These are phyloP conservation scores for Dendrocincla fuliginosa DNA, from an alignment of 2,797 vertebrate genomes.

Conservation along the genomic window DNA sequence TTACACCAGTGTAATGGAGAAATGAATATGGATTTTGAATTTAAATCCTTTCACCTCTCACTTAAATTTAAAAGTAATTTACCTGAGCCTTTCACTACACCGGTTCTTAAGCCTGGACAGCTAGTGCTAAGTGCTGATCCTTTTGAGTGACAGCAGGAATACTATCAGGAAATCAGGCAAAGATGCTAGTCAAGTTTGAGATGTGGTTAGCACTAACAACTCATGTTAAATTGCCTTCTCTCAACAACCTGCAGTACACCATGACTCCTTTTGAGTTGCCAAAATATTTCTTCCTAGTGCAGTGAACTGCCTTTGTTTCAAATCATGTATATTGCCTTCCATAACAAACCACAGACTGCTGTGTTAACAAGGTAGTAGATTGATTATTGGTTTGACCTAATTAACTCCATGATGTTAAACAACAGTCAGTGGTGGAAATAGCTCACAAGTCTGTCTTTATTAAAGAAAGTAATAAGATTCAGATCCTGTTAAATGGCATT, in stretches of 20 bases:
- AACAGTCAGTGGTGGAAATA: neutral
- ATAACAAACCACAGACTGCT: neutral
- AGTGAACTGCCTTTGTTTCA: neutral
- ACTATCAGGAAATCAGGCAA: neutral
- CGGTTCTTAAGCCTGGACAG: neutral
- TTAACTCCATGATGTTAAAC: constrained; percentile 20
- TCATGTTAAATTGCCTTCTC: neutral
- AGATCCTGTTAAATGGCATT: neutral
- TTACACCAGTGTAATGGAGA: neutral
- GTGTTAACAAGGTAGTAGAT: neutral
- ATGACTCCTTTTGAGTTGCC: neutral
- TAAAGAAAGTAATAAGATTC: neutral
- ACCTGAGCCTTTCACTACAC: neutral
- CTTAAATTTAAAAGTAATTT: neutral
- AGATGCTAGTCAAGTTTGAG: neutral
- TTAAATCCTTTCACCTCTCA: neutral
- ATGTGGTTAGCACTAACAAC: neutral
- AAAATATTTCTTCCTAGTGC: neutral
- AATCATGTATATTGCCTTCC: neutral
- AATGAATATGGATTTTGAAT: neutral
- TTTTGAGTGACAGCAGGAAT: neutral
- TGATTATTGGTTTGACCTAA: constrained; percentile 57
- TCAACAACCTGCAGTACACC: neutral
- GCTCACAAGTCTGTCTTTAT: neutral
- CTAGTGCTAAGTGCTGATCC: neutral